phyloP scores from a whole-genome alignment of 2,113 vertebrate genomes.

The Leptosomus discolor region DNA sequence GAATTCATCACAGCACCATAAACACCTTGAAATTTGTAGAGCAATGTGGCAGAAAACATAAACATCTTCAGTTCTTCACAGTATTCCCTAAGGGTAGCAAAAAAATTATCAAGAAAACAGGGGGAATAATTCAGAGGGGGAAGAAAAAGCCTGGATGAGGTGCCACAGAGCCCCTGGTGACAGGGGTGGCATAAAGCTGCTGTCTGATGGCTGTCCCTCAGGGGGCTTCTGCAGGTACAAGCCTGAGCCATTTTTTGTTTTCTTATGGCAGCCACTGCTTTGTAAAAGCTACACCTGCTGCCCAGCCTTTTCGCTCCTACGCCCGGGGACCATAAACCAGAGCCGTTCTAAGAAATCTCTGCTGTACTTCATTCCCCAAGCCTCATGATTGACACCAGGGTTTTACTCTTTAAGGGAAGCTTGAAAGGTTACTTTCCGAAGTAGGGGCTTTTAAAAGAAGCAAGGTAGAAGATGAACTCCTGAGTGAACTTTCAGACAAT shows the following conservation, averaged over 20 bases:
- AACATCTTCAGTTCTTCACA: not conserved
- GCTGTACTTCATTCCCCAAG: not conserved
- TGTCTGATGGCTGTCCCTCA: not conserved
- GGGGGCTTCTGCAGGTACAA: not conserved
- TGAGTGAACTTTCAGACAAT: not conserved
- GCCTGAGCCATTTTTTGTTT: not conserved
- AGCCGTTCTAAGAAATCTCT: not conserved
- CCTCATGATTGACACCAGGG: not conserved
- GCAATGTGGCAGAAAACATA: not conserved
- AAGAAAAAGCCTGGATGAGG: not conserved
- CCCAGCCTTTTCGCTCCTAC: not conserved
- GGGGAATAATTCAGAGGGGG: not conserved
- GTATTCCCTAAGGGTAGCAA: not conserved
- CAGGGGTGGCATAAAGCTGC: accelerated
- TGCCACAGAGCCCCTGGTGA: not conserved
- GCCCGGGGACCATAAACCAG: not conserved
- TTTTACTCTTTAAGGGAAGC: not conserved
- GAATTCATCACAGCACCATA: not conserved
- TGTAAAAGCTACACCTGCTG: not conserved
- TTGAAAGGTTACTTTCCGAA: not conserved
- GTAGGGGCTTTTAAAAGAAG: not conserved
- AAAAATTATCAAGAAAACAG: not conserved
- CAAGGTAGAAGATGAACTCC: not conserved
- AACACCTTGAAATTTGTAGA: not conserved
- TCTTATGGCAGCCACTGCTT: not conserved